Conservation (phyloP, 2,797 vertebrate genomes). For the Eulemur coronatus region DNA sequence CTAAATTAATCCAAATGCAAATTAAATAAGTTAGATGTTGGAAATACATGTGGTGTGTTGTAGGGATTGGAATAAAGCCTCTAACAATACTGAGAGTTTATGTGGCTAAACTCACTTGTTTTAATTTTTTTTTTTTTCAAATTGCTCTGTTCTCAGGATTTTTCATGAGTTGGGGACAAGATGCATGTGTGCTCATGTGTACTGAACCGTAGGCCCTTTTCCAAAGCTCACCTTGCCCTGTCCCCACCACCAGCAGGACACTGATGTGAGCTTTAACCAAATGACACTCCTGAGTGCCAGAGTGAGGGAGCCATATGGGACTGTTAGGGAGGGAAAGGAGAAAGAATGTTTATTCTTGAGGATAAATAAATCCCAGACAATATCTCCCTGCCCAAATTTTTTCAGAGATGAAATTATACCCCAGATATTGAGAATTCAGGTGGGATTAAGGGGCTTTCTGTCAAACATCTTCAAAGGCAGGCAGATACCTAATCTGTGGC, state of each 20-base stretch:
- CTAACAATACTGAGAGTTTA: constrained; percentile 10
- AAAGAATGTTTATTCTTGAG: constrained; percentile 61
- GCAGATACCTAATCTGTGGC: constrained; percentile 16
- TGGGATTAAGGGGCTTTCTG: background rate
- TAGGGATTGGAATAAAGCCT: background rate
- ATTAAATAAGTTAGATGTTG: constrained; percentile 65
- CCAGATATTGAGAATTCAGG: background rate
- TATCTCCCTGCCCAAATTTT: constrained; percentile 21
- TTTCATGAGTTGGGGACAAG: constrained; percentile 50
- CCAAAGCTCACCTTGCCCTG: constrained; percentile 39
- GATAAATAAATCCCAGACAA: constrained; percentile 50
- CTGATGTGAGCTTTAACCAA: constrained; percentile 69
- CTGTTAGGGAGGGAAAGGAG: constrained; percentile 44
- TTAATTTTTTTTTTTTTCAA: constrained; percentile 48
- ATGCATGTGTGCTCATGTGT: constrained; percentile 63
- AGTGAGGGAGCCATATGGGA: constrained; percentile 7
- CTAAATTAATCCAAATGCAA: constrained; percentile 72
- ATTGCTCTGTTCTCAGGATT: constrained; percentile 52
- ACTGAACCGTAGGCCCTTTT: constrained; percentile 62
- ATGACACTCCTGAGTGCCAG: constrained; percentile 46
- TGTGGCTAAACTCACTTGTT: constrained; percentile 58
- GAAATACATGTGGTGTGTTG: constrained; percentile 27
- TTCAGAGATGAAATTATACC: constrained; percentile 13
- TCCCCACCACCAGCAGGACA: constrained; percentile 36
- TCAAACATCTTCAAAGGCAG: background rate